phyloP scores from a whole-genome alignment of 2,888 invertebrate species.

The Leptinotarsa haldemani region DNA sequence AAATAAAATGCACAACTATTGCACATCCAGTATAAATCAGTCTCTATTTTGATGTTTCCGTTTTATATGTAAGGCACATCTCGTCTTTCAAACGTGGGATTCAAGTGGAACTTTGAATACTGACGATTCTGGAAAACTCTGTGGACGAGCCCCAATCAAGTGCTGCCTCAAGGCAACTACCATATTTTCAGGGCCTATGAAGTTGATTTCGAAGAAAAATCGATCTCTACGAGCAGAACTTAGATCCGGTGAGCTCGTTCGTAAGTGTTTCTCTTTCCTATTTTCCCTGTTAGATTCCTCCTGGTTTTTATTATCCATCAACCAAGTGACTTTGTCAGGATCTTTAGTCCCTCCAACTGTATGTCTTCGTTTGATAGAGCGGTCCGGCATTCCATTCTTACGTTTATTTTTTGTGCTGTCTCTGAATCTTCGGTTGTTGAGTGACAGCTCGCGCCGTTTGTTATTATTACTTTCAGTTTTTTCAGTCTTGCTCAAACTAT shows the following conservation, averaged over 20 bases:
- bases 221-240: slow-evolving; percentile 65
- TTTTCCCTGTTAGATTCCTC: slow-evolving; percentile 64
- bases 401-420: slow-evolving; percentile 76
- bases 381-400: slow-evolving; percentile 83
- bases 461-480: slow-evolving; percentile 84
- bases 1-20: slow-evolving; percentile 46
- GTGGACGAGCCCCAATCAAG: slow-evolving; percentile 67
- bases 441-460: slow-evolving; percentile 73
- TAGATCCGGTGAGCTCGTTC: slow-evolving; percentile 74
- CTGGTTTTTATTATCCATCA: slow-evolving; percentile 67
- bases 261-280: slow-evolving; percentile 68
- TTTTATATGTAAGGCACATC: slow-evolving; percentile 32
- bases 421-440: slow-evolving; percentile 63
- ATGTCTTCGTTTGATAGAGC: slow-evolving; percentile 88
- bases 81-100: slow-evolving; percentile 68
- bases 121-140: slow-evolving; percentile 68
- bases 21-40: slow-evolving; percentile 41
- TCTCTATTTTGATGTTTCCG: slow-evolving; percentile 41
- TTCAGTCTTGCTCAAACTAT: slow-evolving; percentile 77
- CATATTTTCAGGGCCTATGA: slow-evolving; percentile 68
- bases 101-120: slow-evolving; percentile 71
- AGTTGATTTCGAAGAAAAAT: slow-evolving; percentile 68
- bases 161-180: slow-evolving; percentile 66
- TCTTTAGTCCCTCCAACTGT: slow-evolving; percentile 95
- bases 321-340: slow-evolving; percentile 74